Evolutionary conservation across 2,888 invertebrate species (phyloP), one percentile per base, ranked within the genome.

Genomic region (Mythimna ferrago): DNA sequence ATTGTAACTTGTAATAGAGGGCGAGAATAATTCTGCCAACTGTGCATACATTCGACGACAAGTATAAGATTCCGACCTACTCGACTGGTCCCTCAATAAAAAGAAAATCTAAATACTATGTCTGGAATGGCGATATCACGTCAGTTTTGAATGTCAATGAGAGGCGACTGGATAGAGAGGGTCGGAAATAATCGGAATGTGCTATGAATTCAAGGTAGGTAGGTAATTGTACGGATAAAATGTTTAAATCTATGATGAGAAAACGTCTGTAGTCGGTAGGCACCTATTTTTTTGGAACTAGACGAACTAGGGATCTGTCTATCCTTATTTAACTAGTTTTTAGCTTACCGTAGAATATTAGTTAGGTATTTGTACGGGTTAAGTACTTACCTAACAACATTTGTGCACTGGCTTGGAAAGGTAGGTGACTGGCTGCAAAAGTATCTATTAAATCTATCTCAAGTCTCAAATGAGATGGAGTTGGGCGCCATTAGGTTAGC

Each of bases 141-240:
- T 32, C 44, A 32, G 19, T 51, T 62, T 53, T 71, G 66, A 71
- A 76, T 74, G 54, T 48, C 32, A 68, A 68, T 68, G 72, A 32
- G 48, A 61, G 35, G 35, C 10, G 54, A 16, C 48, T 44, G 56
- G 70, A 61, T 51, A 44, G 41, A 21, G 2, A 3, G 54, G 48
- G 26, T 61, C n/a, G 21, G 66, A 62, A 62, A 26, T 51, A 38
- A 26, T 61, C n/a, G 32, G 66, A 62, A 54, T 57, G 38, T 56
- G 21, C 16, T 32, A 57, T 11, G 38, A 61, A 76, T 71, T 35
- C 16, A 21, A 65, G 21, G 14, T 26, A 26, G 26, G 26, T 26
- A 26, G 26, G 26, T 21, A 60, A 57, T 63, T 38, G n/a, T 2
- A 9, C 19, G 53, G 63, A 38, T 41, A 2, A 16, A 26, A 44